Base-by-base conservation (phyloP, 1,140 invertebrate genomes). In the Lasioglossum albipes region DNA sequence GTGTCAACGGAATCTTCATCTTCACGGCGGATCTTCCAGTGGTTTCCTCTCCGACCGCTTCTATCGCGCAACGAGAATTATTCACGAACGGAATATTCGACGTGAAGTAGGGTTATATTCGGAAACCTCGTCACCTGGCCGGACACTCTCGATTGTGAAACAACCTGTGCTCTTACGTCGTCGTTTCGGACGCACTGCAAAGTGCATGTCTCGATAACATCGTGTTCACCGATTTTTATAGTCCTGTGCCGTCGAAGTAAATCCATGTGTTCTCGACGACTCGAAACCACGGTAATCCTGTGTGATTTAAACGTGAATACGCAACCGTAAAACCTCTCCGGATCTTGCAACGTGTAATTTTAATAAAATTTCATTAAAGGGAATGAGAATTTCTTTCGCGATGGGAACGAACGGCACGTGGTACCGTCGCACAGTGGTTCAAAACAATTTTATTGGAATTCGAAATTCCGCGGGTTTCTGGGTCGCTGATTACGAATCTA, bases 101-200 rank as follows among this genome's bases (percentile, higher is more conserved):
- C 16, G 31, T n/a, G 20, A 75, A 7, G 7, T 36, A 18, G 31
- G 6, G 4, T 54, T 41, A 27, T 22, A 49, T 57, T 54, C 31
- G 31, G 22, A 31, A 6, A 31, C 16, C 54, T 75, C 49, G 49
- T n/a, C 61, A 22, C n/a, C 61, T 18, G 18, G 27, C 20, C 54
- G 54, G 13, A 41, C 2, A 12, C 7, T 9, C 49, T 20, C 49
- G 61, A 68, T 67, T 75, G 45, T 68, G 64, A 49, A 75, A 67
- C 65, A 45, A 75, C 31, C 45, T 54, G 27, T 67, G 41, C 22
- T 18, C 1, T 27, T 16, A 18, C 20, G 31, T 66, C 72, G 45
- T 64, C 27, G 72, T 61, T n/a, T 7, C 41, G 20, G 18, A 10
- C 18, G 45, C 61, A 65, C 31, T 66, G 20, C 45, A 10, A 22